phyloP scores from a whole-genome alignment of 2,113 vertebrate species.

The Heliornis fulica region DNA sequence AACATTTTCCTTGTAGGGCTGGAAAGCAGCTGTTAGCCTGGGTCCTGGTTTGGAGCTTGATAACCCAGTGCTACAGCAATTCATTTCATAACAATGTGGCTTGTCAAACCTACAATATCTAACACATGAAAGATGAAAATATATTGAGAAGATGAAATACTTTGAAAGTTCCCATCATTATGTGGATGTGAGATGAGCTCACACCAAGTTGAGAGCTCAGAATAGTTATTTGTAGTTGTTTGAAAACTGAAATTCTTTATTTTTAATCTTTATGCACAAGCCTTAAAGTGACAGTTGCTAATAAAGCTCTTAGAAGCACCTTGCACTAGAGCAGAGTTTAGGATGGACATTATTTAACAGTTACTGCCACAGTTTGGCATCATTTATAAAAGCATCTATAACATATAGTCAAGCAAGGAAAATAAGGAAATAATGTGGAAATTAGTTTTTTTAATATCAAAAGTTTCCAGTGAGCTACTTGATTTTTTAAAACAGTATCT shows the following conservation, averaged over 20 bases:
- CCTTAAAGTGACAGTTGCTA: not conserved
- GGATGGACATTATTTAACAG: not conserved
- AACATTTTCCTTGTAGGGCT: not conserved
- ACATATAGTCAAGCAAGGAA: not conserved
- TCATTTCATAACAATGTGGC: not conserved
- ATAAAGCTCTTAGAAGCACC: not conserved
- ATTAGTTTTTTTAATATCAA: not conserved
- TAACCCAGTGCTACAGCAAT: not conserved
- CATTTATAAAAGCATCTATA: not conserved
- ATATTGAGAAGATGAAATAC: not conserved
- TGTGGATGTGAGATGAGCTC: not conserved
- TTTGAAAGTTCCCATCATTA: not conserved
- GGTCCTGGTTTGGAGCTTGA: not conserved
- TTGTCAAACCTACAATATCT: not conserved
- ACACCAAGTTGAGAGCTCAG: not conserved
- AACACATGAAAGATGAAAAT: not conserved
- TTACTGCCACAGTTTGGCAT: not conserved
- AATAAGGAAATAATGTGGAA: not conserved
- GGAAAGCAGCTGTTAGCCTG: not conserved
- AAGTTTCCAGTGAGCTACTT: not conserved
- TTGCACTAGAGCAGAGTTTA: not conserved
- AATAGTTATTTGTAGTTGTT: not conserved
- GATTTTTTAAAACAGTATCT: not conserved
- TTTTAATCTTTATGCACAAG: not conserved
- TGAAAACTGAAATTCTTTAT: not conserved